Base-by-base conservation (phyloP, 2,888 invertebrate species). In the Agrotis puta region DNA sequence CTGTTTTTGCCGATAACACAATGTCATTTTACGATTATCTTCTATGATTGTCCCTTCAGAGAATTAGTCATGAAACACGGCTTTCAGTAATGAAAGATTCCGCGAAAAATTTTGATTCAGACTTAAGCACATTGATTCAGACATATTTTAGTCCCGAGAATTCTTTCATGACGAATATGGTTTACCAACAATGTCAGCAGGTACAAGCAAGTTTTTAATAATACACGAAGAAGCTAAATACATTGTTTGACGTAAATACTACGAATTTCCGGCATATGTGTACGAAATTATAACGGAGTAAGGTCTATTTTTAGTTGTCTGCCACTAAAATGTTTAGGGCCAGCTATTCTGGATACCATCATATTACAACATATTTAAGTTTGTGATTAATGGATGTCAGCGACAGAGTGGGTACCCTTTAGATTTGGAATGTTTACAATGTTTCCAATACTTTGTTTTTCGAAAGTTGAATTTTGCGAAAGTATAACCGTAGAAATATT, bases 341-440 rank as follows among this genome's bases (percentile, higher is more conserved):
- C 11, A 65, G 3, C 58, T 59, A 48, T 74, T 74, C 51, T 54
- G n/a, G 22, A 53, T 33, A 22, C 16, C 39, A 18, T 58, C 7
- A 20, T 18, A 24, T 63, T 50, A 50, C 24, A n/a, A 64, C 39
- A 64, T 59, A 27, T 58, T 65, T 43, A 53, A 22, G 9, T 58
- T 43, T 16, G 18, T 74, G 39, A 74, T 74, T 64, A 74, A 64
- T 74, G 14, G 39, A 16, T 51, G 56, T 54, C 47, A 33, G 48
- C 20, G 27, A 27, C 48, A 39, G 18, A 58, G 33, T 39, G 39
- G 54, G 24, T 33, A 22, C 11, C 14, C 39, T 27, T 20, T 18
- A 18, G 24, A 27, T 43, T 3, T 56, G 14, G 48, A 70, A 39
- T 3, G 20, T 18, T 39, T 27, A 71, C 24, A 20, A 53, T 24